Evolutionary conservation across 2,113 vertebrate genomes (phyloP), one percentile per base, ranked within the genome.

Genomic region (Brienomyrus longianalis): DNA sequence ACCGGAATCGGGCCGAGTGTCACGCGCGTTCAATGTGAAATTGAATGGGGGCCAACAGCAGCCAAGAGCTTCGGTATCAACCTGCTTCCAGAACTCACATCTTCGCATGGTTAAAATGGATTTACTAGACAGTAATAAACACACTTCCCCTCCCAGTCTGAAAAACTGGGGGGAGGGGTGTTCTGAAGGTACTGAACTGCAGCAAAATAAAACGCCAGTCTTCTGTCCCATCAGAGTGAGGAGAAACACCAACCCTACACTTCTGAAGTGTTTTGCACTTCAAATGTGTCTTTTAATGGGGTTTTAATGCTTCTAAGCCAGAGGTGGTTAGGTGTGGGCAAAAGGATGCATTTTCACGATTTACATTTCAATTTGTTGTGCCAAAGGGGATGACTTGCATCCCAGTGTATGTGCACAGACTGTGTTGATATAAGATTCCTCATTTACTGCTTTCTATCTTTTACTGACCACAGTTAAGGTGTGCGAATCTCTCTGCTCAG

Each of bases 291-390:
- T 15, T 86, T 54, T 86, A 86, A 86, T 86, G 51, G 27, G 27
- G 85, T 52, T 86, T 86, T 89, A 39, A 89, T 89, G 62, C n/a
- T 52, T 77, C 47, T 52, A 10, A 89, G 47, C 66, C 23, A 21
- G 8, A 52, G 66, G 70, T 15, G 47, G 19, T 83, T 77, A 17
- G 70, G 70, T 77, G 70, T 39, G 35, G 70, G 88, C 85, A 54
- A 52, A 86, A 52, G 23, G 23, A 39, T 51, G 85, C 15, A 77
- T 39, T 77, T 77, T 77, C 13, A 77, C 3, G 70, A 15, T 39
- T 77, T 77, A 35, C 27, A 77, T 77, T 77, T 17, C 70, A 35
- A 35, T 77, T 35, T 39, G 70, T 77, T 19, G 70, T 39, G 11
- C 35, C 31, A 19, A 39, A 39, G 10, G 70, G 15, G 31, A 77